Percentiles rank a stretch among this genome's conserved stretches.
phyloP scores from a whole-genome alignment of 2,888 invertebrate genomes.

The Cosmia trapezina region DNA sequence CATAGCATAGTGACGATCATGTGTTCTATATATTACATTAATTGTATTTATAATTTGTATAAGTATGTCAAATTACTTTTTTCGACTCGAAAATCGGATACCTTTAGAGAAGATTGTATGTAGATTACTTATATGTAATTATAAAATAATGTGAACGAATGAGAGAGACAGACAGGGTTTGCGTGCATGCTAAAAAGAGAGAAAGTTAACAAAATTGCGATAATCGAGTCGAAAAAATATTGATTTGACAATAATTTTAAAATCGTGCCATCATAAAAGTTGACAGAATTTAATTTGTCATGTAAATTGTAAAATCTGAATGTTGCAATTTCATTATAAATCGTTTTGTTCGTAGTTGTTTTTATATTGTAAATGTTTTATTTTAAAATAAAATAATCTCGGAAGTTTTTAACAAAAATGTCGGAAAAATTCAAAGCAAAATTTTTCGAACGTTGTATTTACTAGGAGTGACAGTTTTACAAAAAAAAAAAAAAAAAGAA shows the following conservation, averaged over 20 bases:
- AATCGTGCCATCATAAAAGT: conserved; percentile 68
- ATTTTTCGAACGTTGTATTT: conserved; percentile 31
- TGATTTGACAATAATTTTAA: conserved; percentile 38
- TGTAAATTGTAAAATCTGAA: conserved; percentile 58
- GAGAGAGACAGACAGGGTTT: conserved; percentile 38
- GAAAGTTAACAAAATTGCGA: conserved; percentile 45
- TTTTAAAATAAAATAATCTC: conserved; percentile 43
- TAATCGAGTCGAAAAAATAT: conserved; percentile 45
- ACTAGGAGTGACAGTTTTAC: conserved; percentile 53
- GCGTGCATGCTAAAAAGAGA: conserved; percentile 11
- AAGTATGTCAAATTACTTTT: conserved; percentile 47
- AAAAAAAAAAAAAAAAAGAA: conserved; percentile 46
- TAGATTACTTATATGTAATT: conserved; percentile 6
- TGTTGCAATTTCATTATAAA: conserved; percentile 56
- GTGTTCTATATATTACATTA: conserved; percentile 59
- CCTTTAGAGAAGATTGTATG: conserved; percentile 20
- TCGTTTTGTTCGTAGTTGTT: conserved; percentile 57
- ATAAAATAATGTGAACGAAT: conserved; percentile 7
- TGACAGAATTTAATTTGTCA: conserved; percentile 56
- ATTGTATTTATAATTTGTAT: conserved; percentile 56
- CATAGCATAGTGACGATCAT: conserved; percentile 54
- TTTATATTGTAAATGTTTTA: conserved; percentile 52
- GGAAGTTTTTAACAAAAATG: conserved; percentile 26
- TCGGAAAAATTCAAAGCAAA: conserved; percentile 39
- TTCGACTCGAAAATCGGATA: conserved; percentile 47